A percentile compares a stretch with the other conserved stretches of the same genome.
These are phyloP conservation scores for Theretra japonica DNA, from an alignment of 2,888 invertebrate species.

Conservation along the genomic window DNA sequence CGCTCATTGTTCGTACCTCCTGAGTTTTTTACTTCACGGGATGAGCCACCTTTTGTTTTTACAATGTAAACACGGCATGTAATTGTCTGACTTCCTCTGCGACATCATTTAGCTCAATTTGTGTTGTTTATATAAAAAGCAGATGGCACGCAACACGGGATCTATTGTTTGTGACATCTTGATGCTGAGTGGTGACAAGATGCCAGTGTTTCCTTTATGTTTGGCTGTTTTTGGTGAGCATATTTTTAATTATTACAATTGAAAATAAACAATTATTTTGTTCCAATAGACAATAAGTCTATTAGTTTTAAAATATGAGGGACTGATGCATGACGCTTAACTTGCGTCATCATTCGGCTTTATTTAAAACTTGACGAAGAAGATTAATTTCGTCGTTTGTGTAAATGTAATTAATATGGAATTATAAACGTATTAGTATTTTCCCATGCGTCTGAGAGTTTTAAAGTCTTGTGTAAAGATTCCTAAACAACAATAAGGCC, in stretches of 20 bases:
- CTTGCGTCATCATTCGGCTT: too few species aligned
- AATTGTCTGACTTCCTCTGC: conserved; percentile 74
- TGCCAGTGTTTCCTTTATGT: conserved; percentile 56
- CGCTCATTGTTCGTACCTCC: conserved; percentile 14
- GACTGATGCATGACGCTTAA: too few species aligned
- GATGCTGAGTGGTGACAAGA: conserved; percentile 48
- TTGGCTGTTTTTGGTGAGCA: conserved; percentile 65
- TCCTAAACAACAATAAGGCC: too few species aligned
- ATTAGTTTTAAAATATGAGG: too few species aligned
- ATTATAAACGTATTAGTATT: too few species aligned
- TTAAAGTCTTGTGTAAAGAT: too few species aligned
- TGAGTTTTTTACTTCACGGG: conserved; percentile 9
- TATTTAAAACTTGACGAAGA: too few species aligned
- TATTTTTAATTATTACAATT: conserved; percentile 29
- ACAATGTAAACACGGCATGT: conserved; percentile 52
- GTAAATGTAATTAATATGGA: too few species aligned
- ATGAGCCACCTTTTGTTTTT: conserved; percentile 45
- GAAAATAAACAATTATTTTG: conserved; percentile 27
- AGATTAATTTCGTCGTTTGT: too few species aligned
- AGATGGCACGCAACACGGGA: conserved; percentile 57
- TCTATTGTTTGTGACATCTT: conserved; percentile 58
- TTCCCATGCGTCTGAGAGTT: too few species aligned
- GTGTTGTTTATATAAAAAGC: conserved; percentile 77
- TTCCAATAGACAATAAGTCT: too few species aligned
- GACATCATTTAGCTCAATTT: conserved; percentile 77